Evolutionary conservation across 2,113 vertebrate genomes (phyloP).

Genomic region (Campylomormyrus numenius): DNA sequence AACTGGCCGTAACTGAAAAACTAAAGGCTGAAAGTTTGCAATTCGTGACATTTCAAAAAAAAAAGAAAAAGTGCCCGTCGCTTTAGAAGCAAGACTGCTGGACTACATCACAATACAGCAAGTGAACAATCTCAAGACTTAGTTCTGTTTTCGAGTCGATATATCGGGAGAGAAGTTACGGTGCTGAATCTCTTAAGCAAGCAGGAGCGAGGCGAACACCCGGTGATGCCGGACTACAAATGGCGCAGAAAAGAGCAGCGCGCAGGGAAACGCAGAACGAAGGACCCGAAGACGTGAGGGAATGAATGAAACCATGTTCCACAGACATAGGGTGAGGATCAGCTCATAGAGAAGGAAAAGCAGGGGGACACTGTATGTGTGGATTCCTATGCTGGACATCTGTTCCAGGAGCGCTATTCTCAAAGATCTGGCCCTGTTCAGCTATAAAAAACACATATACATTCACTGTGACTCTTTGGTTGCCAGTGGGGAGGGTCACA

Average conservation of each 20-base stretch:
- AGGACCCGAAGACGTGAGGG: background rate
- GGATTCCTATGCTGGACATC: background rate
- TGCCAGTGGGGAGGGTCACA: background rate
- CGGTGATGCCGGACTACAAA: background rate
- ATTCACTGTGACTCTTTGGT: background rate
- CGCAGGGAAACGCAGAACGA: background rate
- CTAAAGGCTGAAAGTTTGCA: background rate
- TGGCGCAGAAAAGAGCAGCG: background rate
- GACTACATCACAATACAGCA: background rate
- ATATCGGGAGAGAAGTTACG: background rate
- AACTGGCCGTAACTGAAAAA: background rate
- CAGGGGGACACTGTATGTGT: background rate
- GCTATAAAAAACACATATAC: background rate
- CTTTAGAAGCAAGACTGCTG: background rate
- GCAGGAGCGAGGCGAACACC: background rate
- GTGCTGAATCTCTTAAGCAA: background rate
- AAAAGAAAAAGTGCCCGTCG: background rate
- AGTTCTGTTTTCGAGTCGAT: background rate
- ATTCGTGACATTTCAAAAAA: background rate
- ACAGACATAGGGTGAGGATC: background rate
- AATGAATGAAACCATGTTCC: background rate
- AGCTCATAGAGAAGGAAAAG: background rate
- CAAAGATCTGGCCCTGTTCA: background rate
- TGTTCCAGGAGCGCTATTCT: background rate
- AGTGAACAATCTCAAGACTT: background rate